Percentiles rank a stretch among this genome's conserved stretches.
phyloP scores from a whole-genome alignment of 1,140 invertebrate species.

The Drosophila subobscura region DNA sequence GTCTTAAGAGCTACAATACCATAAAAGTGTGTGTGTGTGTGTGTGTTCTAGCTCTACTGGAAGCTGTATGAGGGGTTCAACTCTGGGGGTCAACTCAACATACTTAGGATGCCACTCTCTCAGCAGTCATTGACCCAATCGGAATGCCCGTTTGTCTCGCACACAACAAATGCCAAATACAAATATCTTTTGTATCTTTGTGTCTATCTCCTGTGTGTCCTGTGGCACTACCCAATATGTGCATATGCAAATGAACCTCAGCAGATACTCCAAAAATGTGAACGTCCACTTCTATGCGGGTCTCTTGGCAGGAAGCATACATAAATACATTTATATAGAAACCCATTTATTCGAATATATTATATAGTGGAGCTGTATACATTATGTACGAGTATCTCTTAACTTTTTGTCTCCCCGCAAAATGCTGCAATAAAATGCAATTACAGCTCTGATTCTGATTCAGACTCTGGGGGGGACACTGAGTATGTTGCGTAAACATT shows the following conservation, averaged over 20 bases:
- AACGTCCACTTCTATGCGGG: slow-evolving; percentile 8
- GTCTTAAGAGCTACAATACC: slow-evolving; percentile 23
- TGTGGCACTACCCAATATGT: slow-evolving; percentile 33
- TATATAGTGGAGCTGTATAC: slow-evolving; percentile 31
- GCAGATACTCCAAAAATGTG: slow-evolving; percentile 40
- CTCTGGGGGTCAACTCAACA: slow-evolving; percentile 8
- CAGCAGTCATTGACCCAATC: slow-evolving; percentile 40
- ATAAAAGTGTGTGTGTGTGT: too few species aligned
- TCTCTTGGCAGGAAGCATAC: slow-evolving; percentile 9
- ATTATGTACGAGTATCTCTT: slow-evolving; percentile 40
- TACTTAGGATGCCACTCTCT: slow-evolving; percentile 10
- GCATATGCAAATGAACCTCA: slow-evolving; percentile 67
- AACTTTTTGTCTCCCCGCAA: slow-evolving; percentile 36
- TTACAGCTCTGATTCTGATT: slow-evolving; percentile 64
- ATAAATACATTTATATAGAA: slow-evolving; percentile 19
- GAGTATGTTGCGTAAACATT: slow-evolving; percentile 68
- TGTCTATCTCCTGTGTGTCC: not conserved
- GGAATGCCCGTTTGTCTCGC: slow-evolving; percentile 45
- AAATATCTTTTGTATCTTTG: slow-evolving; percentile 47
- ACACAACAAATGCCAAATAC: slow-evolving; percentile 53
- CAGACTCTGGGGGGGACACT: not conserved
- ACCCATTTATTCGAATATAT: slow-evolving; percentile 33
- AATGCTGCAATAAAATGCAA: slow-evolving; percentile 69
- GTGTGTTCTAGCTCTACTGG: slow-evolving; percentile 2
- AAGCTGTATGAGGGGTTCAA: slow-evolving; percentile 1